Conservation (phyloP, 2,113 vertebrate genomes). For the Alectura lathami region DNA sequence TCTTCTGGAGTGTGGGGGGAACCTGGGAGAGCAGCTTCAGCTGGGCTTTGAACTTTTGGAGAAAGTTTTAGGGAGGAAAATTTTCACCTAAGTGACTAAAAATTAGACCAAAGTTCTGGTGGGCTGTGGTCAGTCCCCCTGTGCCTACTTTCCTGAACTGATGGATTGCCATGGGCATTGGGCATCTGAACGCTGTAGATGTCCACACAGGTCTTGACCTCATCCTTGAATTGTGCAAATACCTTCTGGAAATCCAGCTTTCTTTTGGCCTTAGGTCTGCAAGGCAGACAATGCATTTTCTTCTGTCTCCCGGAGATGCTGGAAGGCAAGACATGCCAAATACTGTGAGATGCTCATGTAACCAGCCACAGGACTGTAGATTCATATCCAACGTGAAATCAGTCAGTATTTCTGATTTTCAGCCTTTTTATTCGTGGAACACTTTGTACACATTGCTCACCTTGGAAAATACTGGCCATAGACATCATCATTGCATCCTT, state of each 20-base stretch:
- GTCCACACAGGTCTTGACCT: background rate
- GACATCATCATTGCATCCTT: background rate
- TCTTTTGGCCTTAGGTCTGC: background rate
- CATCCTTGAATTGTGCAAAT: background rate
- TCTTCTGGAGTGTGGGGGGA: background rate
- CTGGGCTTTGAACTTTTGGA: background rate
- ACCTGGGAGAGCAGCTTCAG: background rate
- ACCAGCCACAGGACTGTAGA: background rate
- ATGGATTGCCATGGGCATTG: too few species aligned
- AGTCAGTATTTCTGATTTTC: background rate
- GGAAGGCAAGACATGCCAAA: background rate
- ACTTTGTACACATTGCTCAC: rapidly evolving
- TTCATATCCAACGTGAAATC: background rate
- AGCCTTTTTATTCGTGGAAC: background rate
- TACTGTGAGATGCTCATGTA: background rate
- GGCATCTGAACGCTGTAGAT: rapidly evolving
- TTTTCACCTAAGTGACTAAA: background rate
- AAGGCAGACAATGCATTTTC: background rate
- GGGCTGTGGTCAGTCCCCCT: background rate
- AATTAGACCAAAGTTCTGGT: background rate
- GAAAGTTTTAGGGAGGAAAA: background rate
- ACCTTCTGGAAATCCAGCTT: background rate
- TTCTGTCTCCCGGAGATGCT: background rate
- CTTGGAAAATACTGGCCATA: background rate
- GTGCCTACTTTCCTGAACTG: background rate